Evolutionary conservation across 2,888 invertebrate genomes (phyloP).

Genomic region (Malthinus flaveolus): DNA sequence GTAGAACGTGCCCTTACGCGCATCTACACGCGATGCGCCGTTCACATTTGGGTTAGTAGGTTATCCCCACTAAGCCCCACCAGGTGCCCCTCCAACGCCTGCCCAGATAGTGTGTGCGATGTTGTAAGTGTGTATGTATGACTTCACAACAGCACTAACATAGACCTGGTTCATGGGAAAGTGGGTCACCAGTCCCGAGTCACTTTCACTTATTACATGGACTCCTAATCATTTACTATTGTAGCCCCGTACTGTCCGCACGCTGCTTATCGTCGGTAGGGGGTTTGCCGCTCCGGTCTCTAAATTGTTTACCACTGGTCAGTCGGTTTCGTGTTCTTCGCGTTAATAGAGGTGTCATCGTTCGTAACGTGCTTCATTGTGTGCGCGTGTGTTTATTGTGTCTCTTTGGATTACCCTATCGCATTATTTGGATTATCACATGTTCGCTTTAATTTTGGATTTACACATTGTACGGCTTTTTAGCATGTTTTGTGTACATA

Average conservation of each 20-base stretch:
- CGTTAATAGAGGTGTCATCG: conserved; percentile 24
- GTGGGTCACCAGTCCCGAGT: conserved; percentile 79
- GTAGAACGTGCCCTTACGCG: conserved; percentile 55
- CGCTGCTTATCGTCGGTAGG: conserved; percentile 33
- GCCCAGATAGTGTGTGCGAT: conserved; percentile 46
- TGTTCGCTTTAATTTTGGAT: conserved; percentile 22
- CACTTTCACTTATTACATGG: conserved; percentile 89
- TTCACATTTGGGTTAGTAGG: conserved; percentile 84
- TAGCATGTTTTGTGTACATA: conserved; percentile 9
- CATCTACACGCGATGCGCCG: conserved; percentile 64
- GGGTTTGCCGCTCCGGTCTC: conserved; percentile 47
- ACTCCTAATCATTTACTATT: conserved; percentile 73
- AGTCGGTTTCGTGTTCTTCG: conserved; percentile 27
- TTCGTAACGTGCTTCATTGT: not conserved
- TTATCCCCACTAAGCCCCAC: conserved; percentile 65
- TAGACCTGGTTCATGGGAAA: conserved; percentile 92
- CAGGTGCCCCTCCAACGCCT: conserved; percentile 35
- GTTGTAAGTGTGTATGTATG: conserved; percentile 51
- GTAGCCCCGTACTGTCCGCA: conserved; percentile 61
- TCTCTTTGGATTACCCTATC: not conserved
- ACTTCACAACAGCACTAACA: conserved; percentile 67
- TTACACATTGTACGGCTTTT: conserved; percentile 7
- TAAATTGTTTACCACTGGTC: conserved; percentile 31
- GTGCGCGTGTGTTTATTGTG: conserved; percentile 24
- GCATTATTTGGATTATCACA: conserved; percentile 28